Percentiles rank a stretch among this genome's conserved stretches.
These are phyloP conservation scores for Otus sunia DNA, from an alignment of 2,113 vertebrate genomes.

Conservation along the genomic window DNA sequence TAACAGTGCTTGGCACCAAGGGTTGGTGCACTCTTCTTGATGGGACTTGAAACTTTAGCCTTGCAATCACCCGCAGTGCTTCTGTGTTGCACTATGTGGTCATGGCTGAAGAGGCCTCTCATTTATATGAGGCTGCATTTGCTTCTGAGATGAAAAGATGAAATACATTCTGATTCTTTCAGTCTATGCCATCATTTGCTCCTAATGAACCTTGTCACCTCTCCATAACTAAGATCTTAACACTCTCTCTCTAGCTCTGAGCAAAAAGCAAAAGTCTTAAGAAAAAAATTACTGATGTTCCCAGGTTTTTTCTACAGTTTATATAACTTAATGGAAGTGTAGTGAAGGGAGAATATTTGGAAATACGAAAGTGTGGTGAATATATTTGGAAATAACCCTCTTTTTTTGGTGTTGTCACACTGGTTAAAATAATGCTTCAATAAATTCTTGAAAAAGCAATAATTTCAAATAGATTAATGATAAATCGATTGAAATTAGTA, in stretches of 20 bases:
- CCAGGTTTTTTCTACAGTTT: not conserved
- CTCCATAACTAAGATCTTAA: not conserved
- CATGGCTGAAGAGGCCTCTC: not conserved
- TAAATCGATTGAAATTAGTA: not conserved
- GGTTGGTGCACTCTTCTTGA: not conserved
- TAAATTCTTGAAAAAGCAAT: not conserved
- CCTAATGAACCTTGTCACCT: not conserved
- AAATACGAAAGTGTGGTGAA: not conserved
- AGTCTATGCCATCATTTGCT: not conserved
- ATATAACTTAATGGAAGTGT: not conserved
- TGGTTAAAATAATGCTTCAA: not conserved
- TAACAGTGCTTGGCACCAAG: not conserved
- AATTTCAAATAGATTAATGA: not conserved
- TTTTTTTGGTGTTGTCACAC: not conserved
- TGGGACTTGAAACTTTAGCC: not conserved
- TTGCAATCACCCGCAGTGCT: not conserved
- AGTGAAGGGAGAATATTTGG: not conserved
- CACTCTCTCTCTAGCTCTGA: not conserved
- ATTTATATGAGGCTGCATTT: not conserved
- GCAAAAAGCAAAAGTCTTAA: not conserved
- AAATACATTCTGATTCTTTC: not conserved
- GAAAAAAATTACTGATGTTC: not conserved
- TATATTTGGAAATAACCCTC: not conserved
- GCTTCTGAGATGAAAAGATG: not conserved
- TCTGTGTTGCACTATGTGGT: not conserved